Conservation (phyloP, 2,797 vertebrate species). For the Taenioides sp. region DNA sequence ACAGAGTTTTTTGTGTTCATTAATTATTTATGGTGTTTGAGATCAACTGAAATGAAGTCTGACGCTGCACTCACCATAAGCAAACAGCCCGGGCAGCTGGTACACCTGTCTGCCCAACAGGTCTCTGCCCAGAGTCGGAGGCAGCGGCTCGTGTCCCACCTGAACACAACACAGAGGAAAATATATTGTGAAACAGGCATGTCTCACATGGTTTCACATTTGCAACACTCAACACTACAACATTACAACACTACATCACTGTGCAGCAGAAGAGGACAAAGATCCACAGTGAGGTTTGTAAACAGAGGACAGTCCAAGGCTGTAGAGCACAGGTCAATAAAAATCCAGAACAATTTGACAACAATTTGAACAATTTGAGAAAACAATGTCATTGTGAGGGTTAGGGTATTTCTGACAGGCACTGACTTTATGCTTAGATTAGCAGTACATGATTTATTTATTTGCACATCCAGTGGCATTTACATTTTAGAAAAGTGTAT, state of each 20-base stretch:
- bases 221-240: neutral
- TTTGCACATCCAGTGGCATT: no score
- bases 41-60: neutral
- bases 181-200: neutral
- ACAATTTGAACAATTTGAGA: no score
- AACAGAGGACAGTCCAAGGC: neutral
- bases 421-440: no score
- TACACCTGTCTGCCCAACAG: conserved; percentile 92
- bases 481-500: no score
- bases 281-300: neutral
- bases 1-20: neutral
- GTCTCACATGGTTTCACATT: neutral
- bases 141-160: conserved; percentile 94
- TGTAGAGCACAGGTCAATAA: neutral
- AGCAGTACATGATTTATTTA: no score
- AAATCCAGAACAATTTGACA: no score
- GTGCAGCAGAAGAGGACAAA: neutral
- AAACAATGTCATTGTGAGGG: no score
- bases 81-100: conserved; percentile 93
- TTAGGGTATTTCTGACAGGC: no score
- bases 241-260: no score
- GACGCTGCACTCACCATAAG: conserved; percentile 84
- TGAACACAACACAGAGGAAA: conserved; percentile 43
- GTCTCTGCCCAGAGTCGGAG: conserved; percentile 88
- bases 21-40: neutral